Conservation (phyloP, 2,113 vertebrate species). For the Empidonax traillii region DNA sequence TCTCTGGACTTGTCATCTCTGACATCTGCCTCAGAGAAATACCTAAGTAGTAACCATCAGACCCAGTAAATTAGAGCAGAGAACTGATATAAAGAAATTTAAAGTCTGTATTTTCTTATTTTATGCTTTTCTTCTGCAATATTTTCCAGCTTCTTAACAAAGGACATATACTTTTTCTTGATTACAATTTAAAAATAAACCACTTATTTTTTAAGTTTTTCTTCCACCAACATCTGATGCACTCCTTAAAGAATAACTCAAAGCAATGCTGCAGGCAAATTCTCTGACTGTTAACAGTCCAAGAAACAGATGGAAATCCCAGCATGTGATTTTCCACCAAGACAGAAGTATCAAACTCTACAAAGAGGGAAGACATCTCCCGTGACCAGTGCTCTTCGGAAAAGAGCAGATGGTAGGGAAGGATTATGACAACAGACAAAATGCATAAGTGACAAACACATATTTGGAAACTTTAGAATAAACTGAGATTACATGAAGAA, state of each 20-base stretch:
- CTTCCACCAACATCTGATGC: neutral
- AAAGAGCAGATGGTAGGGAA: neutral
- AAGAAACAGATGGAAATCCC: neutral
- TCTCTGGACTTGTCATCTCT: neutral
- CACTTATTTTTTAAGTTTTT: neutral
- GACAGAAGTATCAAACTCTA: neutral
- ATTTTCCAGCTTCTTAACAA: neutral
- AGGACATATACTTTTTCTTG: neutral
- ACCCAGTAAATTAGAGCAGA: neutral
- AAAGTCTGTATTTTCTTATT: neutral
- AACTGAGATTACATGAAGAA: neutral
- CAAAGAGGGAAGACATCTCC: neutral
- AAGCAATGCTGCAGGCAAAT: neutral
- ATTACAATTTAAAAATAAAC: neutral
- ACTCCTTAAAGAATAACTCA: neutral
- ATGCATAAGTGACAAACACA: neutral
- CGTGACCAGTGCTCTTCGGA: neutral
- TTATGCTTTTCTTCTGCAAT: neutral
- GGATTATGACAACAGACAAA: neutral
- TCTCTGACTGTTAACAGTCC: neutral
- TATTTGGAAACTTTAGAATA: neutral
- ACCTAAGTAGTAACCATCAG: neutral
- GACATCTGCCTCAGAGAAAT: neutral
- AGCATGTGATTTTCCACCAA: neutral
- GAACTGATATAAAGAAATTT: neutral